Conservation (phyloP, 2,113 vertebrate genomes). For the Pseudonaja textilis region DNA sequence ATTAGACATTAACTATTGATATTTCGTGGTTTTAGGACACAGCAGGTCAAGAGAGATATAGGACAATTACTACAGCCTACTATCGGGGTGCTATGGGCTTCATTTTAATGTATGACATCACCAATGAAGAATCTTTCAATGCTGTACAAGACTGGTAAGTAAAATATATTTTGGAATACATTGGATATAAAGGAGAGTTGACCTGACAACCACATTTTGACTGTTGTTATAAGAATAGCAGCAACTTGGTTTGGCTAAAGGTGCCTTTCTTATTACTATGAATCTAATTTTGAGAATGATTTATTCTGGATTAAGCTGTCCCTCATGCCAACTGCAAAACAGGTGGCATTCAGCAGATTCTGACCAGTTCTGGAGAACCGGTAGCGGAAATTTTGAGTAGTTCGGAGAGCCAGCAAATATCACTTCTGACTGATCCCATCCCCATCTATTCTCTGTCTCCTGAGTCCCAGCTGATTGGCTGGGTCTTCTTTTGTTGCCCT, state of each 20-base stretch:
- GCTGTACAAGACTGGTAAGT: constrained; percentile 89
- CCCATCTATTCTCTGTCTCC: no score
- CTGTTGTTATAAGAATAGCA: background rate
- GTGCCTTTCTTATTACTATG: background rate
- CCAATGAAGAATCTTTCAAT: constrained; percentile 87
- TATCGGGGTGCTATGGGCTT: constrained; percentile 90
- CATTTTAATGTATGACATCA: constrained; percentile 91
- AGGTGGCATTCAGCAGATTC: no score
- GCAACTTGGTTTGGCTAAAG: background rate
- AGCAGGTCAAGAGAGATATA: constrained; percentile 86
- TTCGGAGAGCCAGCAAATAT: no score
- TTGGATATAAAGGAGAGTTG: background rate
- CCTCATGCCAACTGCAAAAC: background rate
- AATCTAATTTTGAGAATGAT: background rate
- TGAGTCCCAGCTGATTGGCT: no score
- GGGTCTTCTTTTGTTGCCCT: no score
- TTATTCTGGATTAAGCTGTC: background rate
- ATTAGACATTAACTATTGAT: background rate
- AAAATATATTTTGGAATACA: background rate
- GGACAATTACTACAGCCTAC: constrained; percentile 89
- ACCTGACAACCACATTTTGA: background rate
- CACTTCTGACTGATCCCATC: no score
- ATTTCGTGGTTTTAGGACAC: constrained; percentile 76
- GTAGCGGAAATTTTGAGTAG: no score
- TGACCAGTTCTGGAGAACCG: no score